Conservation (phyloP, 2,888 invertebrate genomes). For the Heliconius hortense region DNA sequence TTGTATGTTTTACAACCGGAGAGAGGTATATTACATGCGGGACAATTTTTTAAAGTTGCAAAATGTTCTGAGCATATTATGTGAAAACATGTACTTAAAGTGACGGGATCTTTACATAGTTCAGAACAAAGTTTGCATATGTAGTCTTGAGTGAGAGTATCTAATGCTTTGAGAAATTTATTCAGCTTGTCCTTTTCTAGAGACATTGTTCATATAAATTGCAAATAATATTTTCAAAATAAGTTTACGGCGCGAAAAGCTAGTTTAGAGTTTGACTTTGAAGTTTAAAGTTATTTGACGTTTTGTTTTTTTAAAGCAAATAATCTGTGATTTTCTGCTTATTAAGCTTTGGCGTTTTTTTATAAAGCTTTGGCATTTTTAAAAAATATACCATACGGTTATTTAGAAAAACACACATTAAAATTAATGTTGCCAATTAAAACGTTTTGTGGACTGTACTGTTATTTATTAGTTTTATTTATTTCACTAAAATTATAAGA, state of each 20-base stretch:
- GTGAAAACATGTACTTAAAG: slow-evolving; percentile 72
- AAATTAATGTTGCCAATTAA: too few relatives aligned
- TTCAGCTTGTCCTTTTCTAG: slow-evolving; percentile 50
- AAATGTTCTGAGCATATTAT: slow-evolving; percentile 68
- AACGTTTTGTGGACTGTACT: too few relatives aligned
- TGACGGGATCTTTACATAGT: slow-evolving; percentile 66
- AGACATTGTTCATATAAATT: slow-evolving; percentile 49
- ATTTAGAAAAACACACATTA: too few relatives aligned
- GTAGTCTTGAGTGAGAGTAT: slow-evolving; percentile 62
- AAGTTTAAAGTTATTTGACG: not conserved
- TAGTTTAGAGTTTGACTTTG: not conserved
- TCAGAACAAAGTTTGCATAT: slow-evolving; percentile 64
- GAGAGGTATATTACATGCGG: slow-evolving; percentile 58
- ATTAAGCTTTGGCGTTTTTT: too few relatives aligned
- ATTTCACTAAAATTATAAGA: too few relatives aligned
- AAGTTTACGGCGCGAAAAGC: slow-evolving; percentile 23
- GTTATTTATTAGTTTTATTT: too few relatives aligned
- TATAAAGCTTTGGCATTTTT: too few relatives aligned
- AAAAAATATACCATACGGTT: too few relatives aligned
- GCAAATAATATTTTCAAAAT: not conserved
- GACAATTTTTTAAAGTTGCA: slow-evolving; percentile 56
- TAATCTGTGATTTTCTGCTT: not conserved
- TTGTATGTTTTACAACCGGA: slow-evolving; percentile 54
- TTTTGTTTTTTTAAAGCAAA: not conserved
- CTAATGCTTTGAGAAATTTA: slow-evolving; percentile 63